Base-by-base conservation (phyloP, 2,113 vertebrate species). In the Zapus hudsonius region DNA sequence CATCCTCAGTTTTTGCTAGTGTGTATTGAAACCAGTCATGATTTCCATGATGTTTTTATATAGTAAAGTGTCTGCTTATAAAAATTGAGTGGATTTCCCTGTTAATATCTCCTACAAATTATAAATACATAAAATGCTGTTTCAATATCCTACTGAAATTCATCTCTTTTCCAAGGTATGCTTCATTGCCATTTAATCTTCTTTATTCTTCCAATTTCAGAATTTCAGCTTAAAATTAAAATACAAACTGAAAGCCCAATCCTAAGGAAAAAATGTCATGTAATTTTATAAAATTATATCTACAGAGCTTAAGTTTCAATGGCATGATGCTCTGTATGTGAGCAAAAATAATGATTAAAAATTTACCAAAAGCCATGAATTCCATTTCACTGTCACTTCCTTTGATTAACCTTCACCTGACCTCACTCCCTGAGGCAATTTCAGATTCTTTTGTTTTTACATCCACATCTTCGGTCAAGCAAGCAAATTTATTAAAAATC, bases 331-430 rank as follows among this genome's bases (percentile, higher is more conserved):
- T 78, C 78, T 89, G 79, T 90, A 87, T 95, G 75, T 92, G 87
- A 92, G 86, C 4, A 55, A 95, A 89, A 96, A 52, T 59, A 96
- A 97, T 95, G 95, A 98, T 98, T 98, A 98, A 98, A 98, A 97
- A 97, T 96, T 98, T 96, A 98, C 95, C 94, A 91, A 92, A 96
- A 97, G 73, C 88, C 91, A 96, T 93, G 85, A 96, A 96, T 94
- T 67, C 76, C 87, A 96, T 97, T 97, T 97, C 90, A 94, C 75
- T 95, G 84, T 96, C 94, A 96, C 92, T 98, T 98, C 97, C 92
- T 97, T 96, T 97, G 96, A 96, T 97, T 98, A 98, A 98, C 96
- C 97, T 98, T 95, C 79, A 94, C 87, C 86, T 96, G 97, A 98
- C 97, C 95, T 96, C 80, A 92, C 86, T 96, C 96, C 93, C 91